Evolutionary conservation across 2,888 invertebrate genomes (phyloP).

Genomic region (Calephelis perditalis): DNA sequence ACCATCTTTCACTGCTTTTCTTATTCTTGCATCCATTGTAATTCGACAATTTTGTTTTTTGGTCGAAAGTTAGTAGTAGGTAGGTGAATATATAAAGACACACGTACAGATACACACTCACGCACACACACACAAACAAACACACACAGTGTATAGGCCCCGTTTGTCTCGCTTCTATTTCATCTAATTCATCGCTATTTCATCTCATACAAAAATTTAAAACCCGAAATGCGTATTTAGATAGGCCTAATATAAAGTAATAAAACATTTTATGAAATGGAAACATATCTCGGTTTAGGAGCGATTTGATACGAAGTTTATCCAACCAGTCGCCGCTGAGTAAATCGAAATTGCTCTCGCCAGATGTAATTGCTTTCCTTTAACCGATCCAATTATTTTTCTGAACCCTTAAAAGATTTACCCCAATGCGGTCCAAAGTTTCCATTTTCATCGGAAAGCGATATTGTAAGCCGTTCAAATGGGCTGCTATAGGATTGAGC

Average conservation of each 20-base stretch:
- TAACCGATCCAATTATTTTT: slow-evolving; percentile 72
- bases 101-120: too few relatives aligned
- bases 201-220: neutral
- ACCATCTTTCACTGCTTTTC: too few relatives aligned
- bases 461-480: slow-evolving; percentile 46
- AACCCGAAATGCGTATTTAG: slow-evolving; percentile 7
- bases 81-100: too few relatives aligned
- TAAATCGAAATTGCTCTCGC: slow-evolving; percentile 62
- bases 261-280: slow-evolving; percentile 11
- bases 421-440: slow-evolving; percentile 43
- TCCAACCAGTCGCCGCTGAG: slow-evolving; percentile 56
- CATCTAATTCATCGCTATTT: neutral
- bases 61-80: too few relatives aligned
- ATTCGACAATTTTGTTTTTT: too few relatives aligned
- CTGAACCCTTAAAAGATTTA: slow-evolving; percentile 66
- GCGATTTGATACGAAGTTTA: slow-evolving; percentile 59
- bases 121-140: too few relatives aligned
- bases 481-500: slow-evolving; percentile 25
- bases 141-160: too few relatives aligned
- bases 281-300: slow-evolving; percentile 30
- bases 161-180: too few relatives aligned
- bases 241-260: slow-evolving; percentile 5
- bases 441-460: slow-evolving; percentile 57
- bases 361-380: slow-evolving; percentile 69
- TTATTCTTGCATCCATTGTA: too few relatives aligned